Percentiles rank a stretch among this genome's conserved stretches.
These are phyloP conservation scores for Antedon mediterranea DNA, from an alignment of 53 echinoderm and acorn worm species.

Conservation along the genomic window DNA sequence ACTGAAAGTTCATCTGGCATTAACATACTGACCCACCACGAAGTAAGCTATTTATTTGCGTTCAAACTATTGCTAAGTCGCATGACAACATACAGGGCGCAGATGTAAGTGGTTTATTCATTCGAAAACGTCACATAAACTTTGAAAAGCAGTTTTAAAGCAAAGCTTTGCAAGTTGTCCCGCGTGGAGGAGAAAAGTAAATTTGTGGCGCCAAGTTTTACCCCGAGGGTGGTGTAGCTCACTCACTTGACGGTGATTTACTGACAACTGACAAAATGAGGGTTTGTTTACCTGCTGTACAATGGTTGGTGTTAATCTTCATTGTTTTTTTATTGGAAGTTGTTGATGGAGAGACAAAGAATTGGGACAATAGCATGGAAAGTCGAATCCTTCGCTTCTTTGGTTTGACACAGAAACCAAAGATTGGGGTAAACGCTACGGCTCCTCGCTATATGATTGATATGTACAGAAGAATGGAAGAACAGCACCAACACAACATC, in stretches of 20 bases:
- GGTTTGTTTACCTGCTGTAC: not conserved
- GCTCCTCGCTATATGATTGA: conserved; percentile 97
- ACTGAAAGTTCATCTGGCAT: not conserved
- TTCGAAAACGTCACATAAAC: not conserved
- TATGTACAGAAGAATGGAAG: conserved; percentile 50
- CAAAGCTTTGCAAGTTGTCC: not conserved
- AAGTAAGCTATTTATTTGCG: not conserved
- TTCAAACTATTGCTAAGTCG: not conserved
- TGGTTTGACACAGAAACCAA: conserved; percentile 63
- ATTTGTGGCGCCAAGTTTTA: not conserved
- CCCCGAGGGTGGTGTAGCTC: not conserved
- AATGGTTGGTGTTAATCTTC: conserved; percentile 1
- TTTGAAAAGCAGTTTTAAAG: not conserved
- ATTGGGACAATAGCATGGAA: conserved; percentile 52
- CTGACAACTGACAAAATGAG: not conserved
- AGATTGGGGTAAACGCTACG: conserved; percentile 68
- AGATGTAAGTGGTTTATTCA: not conserved
- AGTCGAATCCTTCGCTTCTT: conserved; percentile 62
- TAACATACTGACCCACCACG: not conserved
- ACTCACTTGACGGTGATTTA: too few relatives aligned
- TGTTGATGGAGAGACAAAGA: conserved; percentile 14
- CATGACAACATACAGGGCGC: not conserved
- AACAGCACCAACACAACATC: too few relatives aligned
- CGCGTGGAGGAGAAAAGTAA: not conserved
- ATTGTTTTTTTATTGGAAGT: conserved; percentile 9